Conservation (phyloP, 2,888 invertebrate genomes). For the Orthonevra nobilis region DNA sequence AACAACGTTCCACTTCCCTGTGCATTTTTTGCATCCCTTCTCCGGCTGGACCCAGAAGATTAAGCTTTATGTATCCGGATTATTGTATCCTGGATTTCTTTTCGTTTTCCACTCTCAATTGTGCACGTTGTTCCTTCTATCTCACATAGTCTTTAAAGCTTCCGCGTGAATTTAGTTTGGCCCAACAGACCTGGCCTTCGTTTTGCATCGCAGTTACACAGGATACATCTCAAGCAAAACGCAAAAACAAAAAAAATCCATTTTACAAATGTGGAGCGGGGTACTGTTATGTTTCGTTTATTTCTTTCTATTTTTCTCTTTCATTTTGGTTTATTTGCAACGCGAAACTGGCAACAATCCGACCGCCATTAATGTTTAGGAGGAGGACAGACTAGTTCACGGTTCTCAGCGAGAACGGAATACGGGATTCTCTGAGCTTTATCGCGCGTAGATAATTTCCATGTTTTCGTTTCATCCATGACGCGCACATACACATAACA, state of each 20-base stretch:
- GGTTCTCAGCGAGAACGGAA: conserved; percentile 42
- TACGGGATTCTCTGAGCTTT: conserved; percentile 69
- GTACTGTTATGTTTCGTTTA: conserved; percentile 28
- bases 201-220: conserved; percentile 10
- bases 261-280: conserved; percentile 65
- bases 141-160: conserved; percentile 55
- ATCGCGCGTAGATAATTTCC: conserved; percentile 71
- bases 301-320: conserved; percentile 12
- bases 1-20: conserved; percentile 42
- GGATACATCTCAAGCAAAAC: too few relatives aligned
- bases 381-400: conserved; percentile 60
- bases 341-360: conserved; percentile 68
- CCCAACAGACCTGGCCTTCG: conserved; percentile 30
- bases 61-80: conserved; percentile 74
- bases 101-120: conserved; percentile 55
- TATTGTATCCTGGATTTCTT: conserved; percentile 71
- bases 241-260: conserved; percentile 43
- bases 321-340: conserved; percentile 58
- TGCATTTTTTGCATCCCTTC: conserved; percentile 61
- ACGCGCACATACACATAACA: conserved; percentile 12
- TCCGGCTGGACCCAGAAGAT: conserved; percentile 72
- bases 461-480: conserved; percentile 67
- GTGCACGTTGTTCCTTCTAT: conserved; percentile 24
- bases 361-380: conserved; percentile 71
- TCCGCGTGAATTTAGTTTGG: conserved; percentile 61